Percentiles rank a stretch among this genome's conserved stretches.
Conservation (phyloP, 2,888 invertebrate species). For the Acronicta alni region DNA sequence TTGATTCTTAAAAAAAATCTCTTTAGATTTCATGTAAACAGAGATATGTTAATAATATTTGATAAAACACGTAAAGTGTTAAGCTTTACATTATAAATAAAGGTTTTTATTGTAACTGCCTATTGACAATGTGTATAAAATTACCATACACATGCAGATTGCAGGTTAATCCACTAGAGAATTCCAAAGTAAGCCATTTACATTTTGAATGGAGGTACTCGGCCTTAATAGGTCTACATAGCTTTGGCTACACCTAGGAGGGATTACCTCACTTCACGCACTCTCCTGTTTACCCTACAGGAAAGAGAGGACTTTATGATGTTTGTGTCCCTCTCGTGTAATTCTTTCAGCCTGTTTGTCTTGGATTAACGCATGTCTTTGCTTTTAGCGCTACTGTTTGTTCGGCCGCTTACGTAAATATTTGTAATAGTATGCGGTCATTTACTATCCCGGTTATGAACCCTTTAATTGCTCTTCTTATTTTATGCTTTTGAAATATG, state of each 20-base stretch:
- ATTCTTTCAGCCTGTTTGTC: conserved; percentile 85
- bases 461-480: conserved; percentile 84
- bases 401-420: conserved; percentile 82
- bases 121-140: conserved; percentile 62
- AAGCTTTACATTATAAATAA: conserved; percentile 38
- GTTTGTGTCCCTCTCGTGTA: conserved; percentile 82
- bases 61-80: conserved; percentile 17
- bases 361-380: conserved; percentile 87
- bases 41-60: too few relatives aligned
- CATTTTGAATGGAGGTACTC: conserved; percentile 75
- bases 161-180: conserved; percentile 73
- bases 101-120: conserved; percentile 40
- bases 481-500: conserved; percentile 81
- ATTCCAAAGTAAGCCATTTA: conserved; percentile 80
- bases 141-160: conserved; percentile 77
- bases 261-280: conserved; percentile 83
- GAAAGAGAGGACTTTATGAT: conserved; percentile 74
- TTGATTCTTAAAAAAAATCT: not conserved
- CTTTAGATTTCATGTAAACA: too few relatives aligned
- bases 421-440: conserved; percentile 80
- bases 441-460: conserved; percentile 80
- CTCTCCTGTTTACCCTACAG: conserved; percentile 77
- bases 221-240: conserved; percentile 76
- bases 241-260: conserved; percentile 69
- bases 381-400: conserved; percentile 87